Base-by-base conservation (phyloP, 2,888 invertebrate genomes). In the Thysanoteuthis rhombus region DNA sequence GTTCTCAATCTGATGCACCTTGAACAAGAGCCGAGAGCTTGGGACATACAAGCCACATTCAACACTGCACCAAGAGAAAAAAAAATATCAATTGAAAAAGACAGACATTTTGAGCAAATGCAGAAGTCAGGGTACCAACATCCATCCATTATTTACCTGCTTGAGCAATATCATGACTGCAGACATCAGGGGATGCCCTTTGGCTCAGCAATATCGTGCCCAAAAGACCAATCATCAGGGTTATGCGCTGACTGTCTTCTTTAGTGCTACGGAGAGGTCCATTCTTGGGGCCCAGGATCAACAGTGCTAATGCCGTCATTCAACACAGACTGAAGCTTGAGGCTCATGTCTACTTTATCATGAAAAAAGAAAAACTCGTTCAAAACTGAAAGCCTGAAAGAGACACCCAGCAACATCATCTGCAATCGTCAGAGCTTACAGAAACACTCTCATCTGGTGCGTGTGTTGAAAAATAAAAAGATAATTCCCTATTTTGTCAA, bases 21-120 rank as follows among this genome's bases (percentile, higher is more conserved):
- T 75, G 75, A 75, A 75, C 75, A 75, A 75, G 75, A 75, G 75
- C 75, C 75, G 75, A 75, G n/a, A 75, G 75, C 75, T 75, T 75
- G 75, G 75, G 75, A 75, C 75, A 75, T 75, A 75, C 75, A n/a
- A 75, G 75, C 75, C 36, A n/a, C 36, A n/a, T 75, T 75, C n/a
- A n/a, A 75, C 75, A 75, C n/a, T 4, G 16, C 58, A 58, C 58
- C 75, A n/a, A 75, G 36, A 52, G 52, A 52, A 25, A 52, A 25
- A 52, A 45, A 45, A 6, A 45, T 16, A 45, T 12, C 22, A 25
- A 25, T 52, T 25, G 22, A 25, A 47, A 58, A 5, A 52, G 12
- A 28, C 1, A 75, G 75, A 75, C 75, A 75, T n/a, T 75, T 75
- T 12, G 75, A 75, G 75, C 32, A n/a, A n/a, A 32, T 36, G 8